Percentiles rank a stretch among this genome's conserved stretches.
phyloP scores from a whole-genome alignment of 2,888 invertebrate species.

The Spilarctia lutea region DNA sequence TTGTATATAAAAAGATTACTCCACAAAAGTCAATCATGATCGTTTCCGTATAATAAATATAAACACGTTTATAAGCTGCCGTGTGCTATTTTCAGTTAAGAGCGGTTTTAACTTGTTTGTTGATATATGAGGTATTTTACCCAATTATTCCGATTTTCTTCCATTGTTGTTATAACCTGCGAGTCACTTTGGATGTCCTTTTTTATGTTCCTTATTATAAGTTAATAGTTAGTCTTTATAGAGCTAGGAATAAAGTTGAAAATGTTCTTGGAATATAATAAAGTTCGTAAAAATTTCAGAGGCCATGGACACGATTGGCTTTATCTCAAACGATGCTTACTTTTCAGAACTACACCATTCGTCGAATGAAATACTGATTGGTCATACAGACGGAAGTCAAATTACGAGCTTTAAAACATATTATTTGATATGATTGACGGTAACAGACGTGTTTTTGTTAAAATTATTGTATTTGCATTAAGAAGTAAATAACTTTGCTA shows the following conservation, averaged over 20 bases:
- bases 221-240: slow-evolving; percentile 3
- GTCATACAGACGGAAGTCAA: neutral
- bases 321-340: neutral
- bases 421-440: slow-evolving; percentile 2
- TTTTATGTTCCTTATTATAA: slow-evolving; percentile 20
- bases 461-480: neutral
- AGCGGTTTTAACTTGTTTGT: slow-evolving; percentile 42
- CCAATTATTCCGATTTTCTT: slow-evolving; percentile 37
- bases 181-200: slow-evolving; percentile 22
- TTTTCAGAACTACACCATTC: neutral
- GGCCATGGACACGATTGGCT: neutral
- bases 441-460: neutral
- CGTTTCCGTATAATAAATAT: slow-evolving; percentile 17
- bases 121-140: slow-evolving; percentile 36
- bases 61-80: slow-evolving; percentile 20
- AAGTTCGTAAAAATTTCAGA: neutral
- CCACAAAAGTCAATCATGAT: slow-evolving; percentile 20
- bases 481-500: neutral
- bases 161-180: slow-evolving; percentile 24
- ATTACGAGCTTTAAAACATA: neutral
- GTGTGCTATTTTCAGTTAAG: slow-evolving; percentile 41
- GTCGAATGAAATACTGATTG: neutral
- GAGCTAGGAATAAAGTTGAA: neutral
- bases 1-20: slow-evolving; percentile 13
- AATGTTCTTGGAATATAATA: neutral